Conservation (phyloP, 2,888 invertebrate species). For the Sarcophaga subvicina region DNA sequence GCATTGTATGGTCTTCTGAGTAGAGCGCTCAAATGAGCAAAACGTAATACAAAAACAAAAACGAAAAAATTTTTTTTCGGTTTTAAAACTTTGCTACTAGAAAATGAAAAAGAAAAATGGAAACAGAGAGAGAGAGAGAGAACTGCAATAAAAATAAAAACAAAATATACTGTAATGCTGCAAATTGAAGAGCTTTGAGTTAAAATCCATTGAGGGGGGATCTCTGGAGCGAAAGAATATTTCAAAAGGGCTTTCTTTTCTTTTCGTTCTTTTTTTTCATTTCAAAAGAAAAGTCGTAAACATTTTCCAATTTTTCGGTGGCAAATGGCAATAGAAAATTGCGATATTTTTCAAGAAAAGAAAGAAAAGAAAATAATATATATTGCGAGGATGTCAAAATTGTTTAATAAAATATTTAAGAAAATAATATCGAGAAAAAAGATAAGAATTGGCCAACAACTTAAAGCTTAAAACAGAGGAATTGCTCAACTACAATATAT, state of each 20-base stretch:
- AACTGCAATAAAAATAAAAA: constrained; percentile 10
- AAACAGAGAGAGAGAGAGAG: constrained; percentile 1
- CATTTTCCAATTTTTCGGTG: too few species aligned
- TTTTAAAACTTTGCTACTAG: too few species aligned
- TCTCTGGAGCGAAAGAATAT: constrained; percentile 34
- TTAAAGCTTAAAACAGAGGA: too few species aligned
- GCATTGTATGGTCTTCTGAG: constrained; percentile 47
- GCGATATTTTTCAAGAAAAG: too few species aligned
- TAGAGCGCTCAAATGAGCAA: constrained; percentile 41
- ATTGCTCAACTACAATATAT: too few species aligned
- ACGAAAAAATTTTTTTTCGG: not conserved
- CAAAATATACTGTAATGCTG: constrained; percentile 53
- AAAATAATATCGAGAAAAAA: too few species aligned
- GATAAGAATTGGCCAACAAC: too few species aligned
- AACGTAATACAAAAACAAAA: constrained; percentile 11
- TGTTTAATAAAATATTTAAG: too few species aligned
- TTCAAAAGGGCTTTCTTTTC: constrained; percentile 35
- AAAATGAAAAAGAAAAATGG: too few species aligned
- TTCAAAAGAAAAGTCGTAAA: not conserved
- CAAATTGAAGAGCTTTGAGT: constrained; percentile 64
- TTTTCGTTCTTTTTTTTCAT: not conserved
- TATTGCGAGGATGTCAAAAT: too few species aligned
- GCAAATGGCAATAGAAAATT: too few species aligned
- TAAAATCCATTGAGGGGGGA: constrained; percentile 35
- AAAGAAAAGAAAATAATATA: too few species aligned